These are phyloP conservation scores for Hyalella azteca DNA, from an alignment of 2,888 invertebrate genomes.

Conservation along the genomic window DNA sequence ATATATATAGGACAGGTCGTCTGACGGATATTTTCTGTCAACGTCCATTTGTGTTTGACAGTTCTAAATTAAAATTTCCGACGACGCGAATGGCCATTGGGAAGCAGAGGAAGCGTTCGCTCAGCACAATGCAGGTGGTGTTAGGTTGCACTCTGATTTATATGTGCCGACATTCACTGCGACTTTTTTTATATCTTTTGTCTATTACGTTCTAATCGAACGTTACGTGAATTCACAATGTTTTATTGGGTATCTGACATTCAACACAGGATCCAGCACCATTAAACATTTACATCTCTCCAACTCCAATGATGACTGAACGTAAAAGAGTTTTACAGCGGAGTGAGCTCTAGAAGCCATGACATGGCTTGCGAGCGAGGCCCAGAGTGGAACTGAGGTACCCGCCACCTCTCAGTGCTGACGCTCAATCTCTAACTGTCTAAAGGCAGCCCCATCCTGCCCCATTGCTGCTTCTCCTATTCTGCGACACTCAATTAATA, in stretches of 20 bases:
- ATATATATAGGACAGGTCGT: not conserved
- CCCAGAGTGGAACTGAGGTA: not conserved
- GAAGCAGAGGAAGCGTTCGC: constrained; percentile 31
- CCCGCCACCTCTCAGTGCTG: not conserved
- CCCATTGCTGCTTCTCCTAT: not conserved
- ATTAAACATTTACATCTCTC: no score
- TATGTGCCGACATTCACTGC: constrained; percentile 8
- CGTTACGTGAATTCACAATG: no score
- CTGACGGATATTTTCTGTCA: constrained; percentile 33
- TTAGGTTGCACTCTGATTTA: constrained; percentile 26
- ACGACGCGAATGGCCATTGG: constrained; percentile 29
- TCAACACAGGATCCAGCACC: no score
- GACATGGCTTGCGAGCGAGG: not conserved
- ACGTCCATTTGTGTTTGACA: constrained; percentile 35
- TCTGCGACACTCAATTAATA: constrained; percentile 28
- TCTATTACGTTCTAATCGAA: no score
- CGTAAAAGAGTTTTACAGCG: no score
- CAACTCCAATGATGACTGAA: no score
- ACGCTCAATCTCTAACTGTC: not conserved
- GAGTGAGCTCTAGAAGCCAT: no score
- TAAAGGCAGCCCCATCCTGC: not conserved
- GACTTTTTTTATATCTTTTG: not conserved
- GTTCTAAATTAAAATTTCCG: constrained; percentile 36
- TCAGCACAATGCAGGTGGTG: constrained; percentile 23
- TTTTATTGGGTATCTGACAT: no score